Evolutionary conservation across 2,113 vertebrate genomes (phyloP).

Genomic region (Labrus mixtus): DNA sequence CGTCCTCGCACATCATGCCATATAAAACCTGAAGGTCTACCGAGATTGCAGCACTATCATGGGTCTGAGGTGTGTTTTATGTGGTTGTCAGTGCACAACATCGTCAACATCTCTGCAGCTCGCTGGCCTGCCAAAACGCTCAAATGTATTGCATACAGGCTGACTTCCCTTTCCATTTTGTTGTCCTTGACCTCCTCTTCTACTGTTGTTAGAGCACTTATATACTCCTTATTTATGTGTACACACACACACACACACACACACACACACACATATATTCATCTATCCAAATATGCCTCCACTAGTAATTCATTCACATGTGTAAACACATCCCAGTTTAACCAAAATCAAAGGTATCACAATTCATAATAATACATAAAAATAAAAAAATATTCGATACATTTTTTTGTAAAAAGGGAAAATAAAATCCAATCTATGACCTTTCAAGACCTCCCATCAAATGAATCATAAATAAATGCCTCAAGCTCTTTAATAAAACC

Average conservation of each 20-base stretch:
- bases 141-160: neutral
- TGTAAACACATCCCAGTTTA: neutral
- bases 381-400: neutral
- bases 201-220: neutral
- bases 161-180: neutral
- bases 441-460: conserved; percentile 32
- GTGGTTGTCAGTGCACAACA: conserved; percentile 17
- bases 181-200: neutral
- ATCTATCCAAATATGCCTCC: neutral
- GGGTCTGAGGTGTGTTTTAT: conserved; percentile 29
- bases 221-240: neutral
- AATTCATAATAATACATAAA: neutral
- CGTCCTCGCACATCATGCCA: conserved; percentile 1
- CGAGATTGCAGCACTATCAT: conserved; percentile 14
- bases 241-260: neutral
- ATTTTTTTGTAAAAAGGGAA: neutral
- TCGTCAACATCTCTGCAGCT: neutral
- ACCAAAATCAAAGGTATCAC: neutral
- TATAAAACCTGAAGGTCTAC: conserved; percentile 43
- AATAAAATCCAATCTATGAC: neutral
- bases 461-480: conserved; percentile 38
- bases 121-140: conserved; percentile 15
- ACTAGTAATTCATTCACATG: neutral
- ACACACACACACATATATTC: neutral
- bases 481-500: conserved; percentile 22